Evolutionary conservation across 2,888 invertebrate species (phyloP).

Genomic region (Pollenia angustigena): DNA sequence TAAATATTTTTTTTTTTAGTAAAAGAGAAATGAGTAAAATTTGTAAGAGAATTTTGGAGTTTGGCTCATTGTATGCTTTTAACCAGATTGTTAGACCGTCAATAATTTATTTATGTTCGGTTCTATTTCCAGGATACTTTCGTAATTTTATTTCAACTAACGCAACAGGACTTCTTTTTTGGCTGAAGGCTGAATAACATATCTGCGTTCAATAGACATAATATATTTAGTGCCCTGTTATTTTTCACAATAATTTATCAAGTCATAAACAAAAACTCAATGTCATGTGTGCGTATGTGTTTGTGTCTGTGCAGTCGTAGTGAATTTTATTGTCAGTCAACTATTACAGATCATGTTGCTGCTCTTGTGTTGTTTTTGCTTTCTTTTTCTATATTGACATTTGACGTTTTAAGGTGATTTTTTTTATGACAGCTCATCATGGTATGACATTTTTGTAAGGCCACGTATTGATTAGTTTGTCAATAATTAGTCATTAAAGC

Average conservation of each 20-base stretch:
- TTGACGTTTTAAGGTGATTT: conserved; percentile 43
- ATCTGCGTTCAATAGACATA: not conserved
- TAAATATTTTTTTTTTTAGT: not conserved
- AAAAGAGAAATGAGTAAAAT: not conserved
- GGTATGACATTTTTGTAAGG: conserved; percentile 77
- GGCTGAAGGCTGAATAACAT: not conserved
- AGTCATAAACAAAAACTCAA: conserved; percentile 23
- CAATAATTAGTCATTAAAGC: conserved; percentile 82
- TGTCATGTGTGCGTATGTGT: not conserved
- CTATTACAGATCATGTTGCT: not conserved
- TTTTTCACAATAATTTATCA: conserved; percentile 35
- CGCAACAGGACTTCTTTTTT: not conserved
- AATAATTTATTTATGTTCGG: conserved; percentile 61
- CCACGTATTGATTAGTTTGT: conserved; percentile 72
- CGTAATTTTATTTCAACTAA: not conserved
- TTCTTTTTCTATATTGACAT: conserved; percentile 31
- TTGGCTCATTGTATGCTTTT: not conserved
- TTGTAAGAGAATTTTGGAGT: not conserved
- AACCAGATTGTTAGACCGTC: conserved; percentile 41
- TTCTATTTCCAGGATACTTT: conserved; percentile 32
- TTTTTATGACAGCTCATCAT: conserved; percentile 81
- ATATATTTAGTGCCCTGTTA: conserved; percentile 17
- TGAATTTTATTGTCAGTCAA: not conserved
- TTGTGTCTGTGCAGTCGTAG: not conserved
- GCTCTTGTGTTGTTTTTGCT: conserved; percentile 10